Percentiles rank a stretch among this genome's conserved stretches.
phyloP scores from a whole-genome alignment of 2,888 invertebrate genomes.

The Cenopis cana region DNA sequence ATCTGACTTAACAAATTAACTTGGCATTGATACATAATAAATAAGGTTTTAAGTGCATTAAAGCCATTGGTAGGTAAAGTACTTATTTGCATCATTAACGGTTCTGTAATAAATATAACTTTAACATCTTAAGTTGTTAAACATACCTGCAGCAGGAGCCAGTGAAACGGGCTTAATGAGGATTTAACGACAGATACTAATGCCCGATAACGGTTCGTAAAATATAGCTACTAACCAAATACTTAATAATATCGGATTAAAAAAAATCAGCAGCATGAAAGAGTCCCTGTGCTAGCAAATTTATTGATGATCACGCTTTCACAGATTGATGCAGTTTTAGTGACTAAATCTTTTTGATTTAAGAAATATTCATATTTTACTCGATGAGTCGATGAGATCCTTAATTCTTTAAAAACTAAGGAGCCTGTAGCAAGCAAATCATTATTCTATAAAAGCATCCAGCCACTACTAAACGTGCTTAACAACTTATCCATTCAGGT shows the following conservation, averaged over 20 bases:
- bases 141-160: slow-evolving; percentile 24
- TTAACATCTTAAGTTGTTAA: slow-evolving; percentile 17
- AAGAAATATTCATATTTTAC: no score
- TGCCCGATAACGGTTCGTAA: slow-evolving; percentile 22
- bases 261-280: neutral
- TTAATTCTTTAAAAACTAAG: no score
- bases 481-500: neutral
- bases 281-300: neutral
- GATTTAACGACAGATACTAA: slow-evolving; percentile 41
- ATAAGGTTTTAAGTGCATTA: neutral
- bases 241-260: neutral
- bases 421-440: neutral
- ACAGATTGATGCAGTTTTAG: no score
- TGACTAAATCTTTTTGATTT: no score
- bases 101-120: slow-evolving; percentile 5
- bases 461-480: neutral
- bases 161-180: slow-evolving; percentile 33
- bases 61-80: neutral
- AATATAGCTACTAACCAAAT: slow-evolving; percentile 15
- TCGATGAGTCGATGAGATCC: no score
- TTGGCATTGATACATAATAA: neutral
- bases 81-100: neutral
- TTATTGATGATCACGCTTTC: neutral
- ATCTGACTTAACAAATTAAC: neutral
- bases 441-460: neutral